Evolutionary conservation across 2,797 vertebrate species (phyloP).

Genomic region (Salmo trutta): DNA sequence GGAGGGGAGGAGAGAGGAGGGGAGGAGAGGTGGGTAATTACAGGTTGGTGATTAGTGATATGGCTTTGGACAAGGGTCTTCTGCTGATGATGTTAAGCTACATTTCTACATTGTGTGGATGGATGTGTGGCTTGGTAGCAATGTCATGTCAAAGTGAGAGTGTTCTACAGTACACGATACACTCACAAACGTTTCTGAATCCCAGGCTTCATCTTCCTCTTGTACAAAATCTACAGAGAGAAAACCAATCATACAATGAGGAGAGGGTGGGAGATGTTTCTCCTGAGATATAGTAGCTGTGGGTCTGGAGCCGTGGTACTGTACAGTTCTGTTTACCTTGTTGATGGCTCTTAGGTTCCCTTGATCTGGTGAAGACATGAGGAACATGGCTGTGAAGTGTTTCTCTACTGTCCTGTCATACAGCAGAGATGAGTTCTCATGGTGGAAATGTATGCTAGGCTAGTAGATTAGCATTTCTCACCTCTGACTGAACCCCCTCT

Average conservation of each 20-base stretch:
- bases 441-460: background rate
- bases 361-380: slow-evolving; percentile 26
- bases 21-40: background rate
- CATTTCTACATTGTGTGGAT: background rate
- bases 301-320: background rate
- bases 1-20: background rate
- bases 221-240: slow-evolving; percentile 23
- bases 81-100: background rate
- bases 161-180: background rate
- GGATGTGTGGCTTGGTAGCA: background rate
- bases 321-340: slow-evolving; percentile 34
- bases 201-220: slow-evolving; percentile 18
- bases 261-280: background rate
- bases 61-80: background rate
- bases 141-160: background rate
- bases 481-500: slow-evolving; percentile 13
- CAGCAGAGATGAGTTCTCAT: background rate
- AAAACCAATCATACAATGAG: background rate
- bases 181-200: slow-evolving; percentile 51
- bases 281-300: background rate
- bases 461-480: slow-evolving; percentile 19
- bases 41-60: background rate
- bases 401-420: background rate
- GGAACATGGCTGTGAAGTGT: background rate
- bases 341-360: background rate